Base-by-base conservation (phyloP, 2,888 invertebrate species). In the Chironomus tentans region DNA sequence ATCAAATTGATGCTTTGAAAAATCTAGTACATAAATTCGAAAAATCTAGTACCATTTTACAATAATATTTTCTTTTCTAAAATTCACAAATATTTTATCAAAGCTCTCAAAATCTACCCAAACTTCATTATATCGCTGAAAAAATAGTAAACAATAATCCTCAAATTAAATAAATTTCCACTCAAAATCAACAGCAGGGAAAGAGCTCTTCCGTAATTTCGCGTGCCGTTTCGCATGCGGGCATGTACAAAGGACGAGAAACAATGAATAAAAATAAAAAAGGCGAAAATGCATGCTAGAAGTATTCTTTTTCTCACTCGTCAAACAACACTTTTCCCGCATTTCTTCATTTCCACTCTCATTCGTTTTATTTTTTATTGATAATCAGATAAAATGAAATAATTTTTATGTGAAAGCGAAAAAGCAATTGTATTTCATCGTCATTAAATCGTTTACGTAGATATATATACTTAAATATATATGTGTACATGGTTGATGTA, bases 371-470 rank as follows among this genome's bases (percentile, higher is more conserved):
- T 72, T 72, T n/a, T 72, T 62, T 24, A 68, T 73, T 73, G 73
- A 74, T 61, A 74, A 74, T 74, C 74, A 48, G 74, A 74, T 74
- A 74, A 62, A 73, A 38, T 38, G 38, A 73, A 74, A n/a, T 15
- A 68, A 18, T 18, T 38, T 73, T 73, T 73, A 24, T 46, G 22
- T 73, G 72, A 62, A 38, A 48, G 71, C 56, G 47, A 71, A 28
- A 71, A 71, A 47, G 72, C 72, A 73, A 73, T 73, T 73, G 72
- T 62, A 62, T 74, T 68, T 28, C 74, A 74, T 74, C 74, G 74
- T 74, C 74, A 68, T 74, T 74, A 74, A 74, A 74, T 47, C 6
- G 15, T 21, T 68, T n/a, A 3, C 12, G 22, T 22, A 15, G 65
- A 15, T 18, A 18, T 56, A 15, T 6, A 6, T 50, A 15, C n/a